A percentile compares a stretch with the other conserved stretches of the same genome.
These are phyloP conservation scores for Nectonema munidae DNA, from an alignment of 2,888 invertebrate species.

Conservation along the genomic window DNA sequence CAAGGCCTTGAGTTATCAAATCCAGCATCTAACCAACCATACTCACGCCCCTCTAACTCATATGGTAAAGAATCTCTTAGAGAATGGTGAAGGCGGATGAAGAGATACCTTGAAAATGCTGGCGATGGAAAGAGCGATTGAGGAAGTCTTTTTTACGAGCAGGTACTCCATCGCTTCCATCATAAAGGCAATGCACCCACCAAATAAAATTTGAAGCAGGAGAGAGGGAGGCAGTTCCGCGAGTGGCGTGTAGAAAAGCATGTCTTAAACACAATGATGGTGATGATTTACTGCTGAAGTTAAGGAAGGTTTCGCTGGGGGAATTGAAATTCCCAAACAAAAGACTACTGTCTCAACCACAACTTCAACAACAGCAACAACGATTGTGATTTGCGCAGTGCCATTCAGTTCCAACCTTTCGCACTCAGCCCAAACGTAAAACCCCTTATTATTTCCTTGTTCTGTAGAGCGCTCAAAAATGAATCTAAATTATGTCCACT, in stretches of 20 bases:
- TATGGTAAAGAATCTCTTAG: background rate
- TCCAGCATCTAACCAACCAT: too few relatives aligned
- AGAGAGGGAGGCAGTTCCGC: too few relatives aligned
- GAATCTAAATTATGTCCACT: too few relatives aligned
- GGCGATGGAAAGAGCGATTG: slow-evolving; percentile 67
- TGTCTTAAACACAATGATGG: slow-evolving; percentile 14
- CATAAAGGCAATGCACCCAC: slow-evolving; percentile 53
- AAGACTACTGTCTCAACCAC: too few relatives aligned
- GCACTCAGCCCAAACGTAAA: too few relatives aligned
- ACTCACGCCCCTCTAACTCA: too few relatives aligned
- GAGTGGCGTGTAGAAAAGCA: slow-evolving; percentile 18
- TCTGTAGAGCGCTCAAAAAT: too few relatives aligned
- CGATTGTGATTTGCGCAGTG: background rate
- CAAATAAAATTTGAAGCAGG: slow-evolving; percentile 37
- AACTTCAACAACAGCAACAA: background rate
- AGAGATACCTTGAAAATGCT: slow-evolving; percentile 62
- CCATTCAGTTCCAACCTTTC: too few relatives aligned
- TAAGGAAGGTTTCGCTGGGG: background rate
- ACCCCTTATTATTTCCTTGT: too few relatives aligned
- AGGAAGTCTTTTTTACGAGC: slow-evolving; percentile 63
- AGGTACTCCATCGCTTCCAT: slow-evolving; percentile 54
- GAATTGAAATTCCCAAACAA: background rate
- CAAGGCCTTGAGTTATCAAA: too few relatives aligned
- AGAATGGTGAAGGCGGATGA: background rate
- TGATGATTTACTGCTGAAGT: slow-evolving; percentile 18